Base-by-base conservation (phyloP, 2,888 invertebrate genomes). In the Noctuana brunneofusca region DNA sequence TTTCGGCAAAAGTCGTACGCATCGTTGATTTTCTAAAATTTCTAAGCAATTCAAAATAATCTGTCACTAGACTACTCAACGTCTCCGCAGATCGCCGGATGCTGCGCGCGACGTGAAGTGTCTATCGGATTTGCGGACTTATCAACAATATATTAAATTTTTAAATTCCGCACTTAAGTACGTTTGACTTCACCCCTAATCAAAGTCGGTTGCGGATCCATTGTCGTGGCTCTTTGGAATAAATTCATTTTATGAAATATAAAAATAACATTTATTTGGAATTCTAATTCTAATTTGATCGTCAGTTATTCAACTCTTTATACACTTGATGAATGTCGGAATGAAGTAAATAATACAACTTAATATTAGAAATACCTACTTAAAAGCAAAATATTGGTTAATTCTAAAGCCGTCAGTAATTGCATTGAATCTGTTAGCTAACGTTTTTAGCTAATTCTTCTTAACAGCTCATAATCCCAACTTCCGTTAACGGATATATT, bases 161-260 rank as follows among this genome's bases (percentile, higher is more conserved):
- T 58, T 50, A 52, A 49, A 58, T 52, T 58, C 27, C 50, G 14
- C 38, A 58, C 58, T 58, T 58, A 52, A 18, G 58, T 58, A 58
- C 41, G 12, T 58, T 58, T 58, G 50, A 58, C 58, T 58, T 52
- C 58, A 58, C 24, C 50, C 50, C 27, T 24, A 27, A 52, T 58
- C 50, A 30, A 41, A 24, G 27, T 46, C 30, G 43, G 27, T 27
- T 2, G 50, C 30, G 9, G 24, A 27, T 30, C 20, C 20, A 46
- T 46, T 20, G 20, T 38, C 38, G 38, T 38, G 14, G 38, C 14
- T 38, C 38, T 38, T 38, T 35, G 8, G 14, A 14, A 38, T 14
- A 14, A 38, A 14, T 6, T 38, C 38, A 11, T 38, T 38, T 38
- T 3, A 14, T 14, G 14, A 38, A 38, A 38, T 38, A 38, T 38